A percentile compares a stretch with the other conserved stretches of the same genome.
Conservation (phyloP, 2,113 vertebrate genomes). For the Acinonyx jubatus region DNA sequence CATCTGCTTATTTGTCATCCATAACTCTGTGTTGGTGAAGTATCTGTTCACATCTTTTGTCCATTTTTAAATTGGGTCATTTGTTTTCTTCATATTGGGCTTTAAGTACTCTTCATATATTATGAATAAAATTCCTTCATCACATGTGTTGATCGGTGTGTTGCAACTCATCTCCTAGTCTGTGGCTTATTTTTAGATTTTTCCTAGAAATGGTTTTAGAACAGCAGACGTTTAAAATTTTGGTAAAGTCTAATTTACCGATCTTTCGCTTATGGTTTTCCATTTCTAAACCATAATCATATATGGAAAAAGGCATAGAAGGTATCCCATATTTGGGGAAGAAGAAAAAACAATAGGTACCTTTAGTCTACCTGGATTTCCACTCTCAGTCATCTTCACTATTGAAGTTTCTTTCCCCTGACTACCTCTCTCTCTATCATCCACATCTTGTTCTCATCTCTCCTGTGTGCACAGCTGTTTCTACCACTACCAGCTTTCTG, state of each 20-base stretch:
- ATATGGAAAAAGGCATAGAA: background rate
- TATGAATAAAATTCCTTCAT: background rate
- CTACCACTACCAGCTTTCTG: background rate
- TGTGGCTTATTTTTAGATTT: background rate
- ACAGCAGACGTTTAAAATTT: constrained; percentile 15
- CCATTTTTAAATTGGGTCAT: background rate
- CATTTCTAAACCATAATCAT: background rate
- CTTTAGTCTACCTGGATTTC: background rate
- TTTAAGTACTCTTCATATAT: constrained; percentile 18
- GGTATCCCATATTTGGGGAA: background rate
- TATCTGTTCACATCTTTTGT: background rate
- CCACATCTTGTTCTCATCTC: background rate
- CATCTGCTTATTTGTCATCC: background rate
- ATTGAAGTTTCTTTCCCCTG: background rate
- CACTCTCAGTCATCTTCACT: background rate
- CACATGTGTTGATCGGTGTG: background rate
- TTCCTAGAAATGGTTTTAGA: constrained; percentile 4
- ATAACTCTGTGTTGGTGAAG: background rate
- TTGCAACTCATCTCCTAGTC: background rate
- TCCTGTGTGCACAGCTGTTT: background rate
- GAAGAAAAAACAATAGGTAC: background rate
- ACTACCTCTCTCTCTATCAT: background rate
- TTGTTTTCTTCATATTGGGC: background rate
- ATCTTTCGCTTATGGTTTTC: background rate
- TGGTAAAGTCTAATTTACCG: background rate